These are phyloP conservation scores for Rhyzopertha dominica DNA, from an alignment of 1,140 invertebrate species.

Conservation along the genomic window DNA sequence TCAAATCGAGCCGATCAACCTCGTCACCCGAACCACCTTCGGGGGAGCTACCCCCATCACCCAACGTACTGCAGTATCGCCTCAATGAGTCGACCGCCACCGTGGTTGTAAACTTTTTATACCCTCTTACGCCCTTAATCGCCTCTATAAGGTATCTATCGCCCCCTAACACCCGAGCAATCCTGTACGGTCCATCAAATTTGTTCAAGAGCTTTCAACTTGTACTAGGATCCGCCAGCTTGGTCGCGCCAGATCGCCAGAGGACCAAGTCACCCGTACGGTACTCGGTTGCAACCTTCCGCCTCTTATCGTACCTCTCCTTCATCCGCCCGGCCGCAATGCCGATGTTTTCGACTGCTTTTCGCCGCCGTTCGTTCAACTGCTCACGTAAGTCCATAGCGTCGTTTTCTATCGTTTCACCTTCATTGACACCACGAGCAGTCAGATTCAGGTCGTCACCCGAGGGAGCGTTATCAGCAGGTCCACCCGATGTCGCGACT, in stretches of 20 bases:
- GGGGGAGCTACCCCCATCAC: not conserved
- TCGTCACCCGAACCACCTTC: not conserved
- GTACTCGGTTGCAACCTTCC: slow-evolving; percentile 15
- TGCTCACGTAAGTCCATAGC: too few relatives aligned
- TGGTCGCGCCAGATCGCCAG: slow-evolving; percentile 9
- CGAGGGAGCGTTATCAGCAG: too few relatives aligned
- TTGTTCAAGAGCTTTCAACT: slow-evolving; percentile 12
- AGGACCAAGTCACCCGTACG: slow-evolving; percentile 18
- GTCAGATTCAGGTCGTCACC: too few relatives aligned
- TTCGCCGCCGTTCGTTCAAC: too few relatives aligned
- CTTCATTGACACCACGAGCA: too few relatives aligned
- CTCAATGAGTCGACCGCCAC: slow-evolving; percentile 13
- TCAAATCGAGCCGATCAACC: not conserved
- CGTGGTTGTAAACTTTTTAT: slow-evolving; percentile 15
- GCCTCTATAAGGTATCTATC: slow-evolving; percentile 36
- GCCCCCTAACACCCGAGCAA: slow-evolving; percentile 33
- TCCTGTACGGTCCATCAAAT: slow-evolving; percentile 27
- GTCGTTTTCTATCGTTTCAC: slow-evolving; percentile 3
- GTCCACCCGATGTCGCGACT: too few relatives aligned
- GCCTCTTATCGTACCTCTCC: slow-evolving; percentile 12
- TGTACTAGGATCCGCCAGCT: slow-evolving; percentile 3
- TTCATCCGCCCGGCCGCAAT: slow-evolving; percentile 9
- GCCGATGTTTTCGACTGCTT: not conserved
- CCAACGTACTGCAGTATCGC: slow-evolving; percentile 6
- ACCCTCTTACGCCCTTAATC: slow-evolving; percentile 15